A percentile compares a stretch with the other conserved stretches of the same genome.
Evolutionary conservation across 2,113 vertebrate genomes (phyloP).

Genomic region (Heptranchias perlo): DNA sequence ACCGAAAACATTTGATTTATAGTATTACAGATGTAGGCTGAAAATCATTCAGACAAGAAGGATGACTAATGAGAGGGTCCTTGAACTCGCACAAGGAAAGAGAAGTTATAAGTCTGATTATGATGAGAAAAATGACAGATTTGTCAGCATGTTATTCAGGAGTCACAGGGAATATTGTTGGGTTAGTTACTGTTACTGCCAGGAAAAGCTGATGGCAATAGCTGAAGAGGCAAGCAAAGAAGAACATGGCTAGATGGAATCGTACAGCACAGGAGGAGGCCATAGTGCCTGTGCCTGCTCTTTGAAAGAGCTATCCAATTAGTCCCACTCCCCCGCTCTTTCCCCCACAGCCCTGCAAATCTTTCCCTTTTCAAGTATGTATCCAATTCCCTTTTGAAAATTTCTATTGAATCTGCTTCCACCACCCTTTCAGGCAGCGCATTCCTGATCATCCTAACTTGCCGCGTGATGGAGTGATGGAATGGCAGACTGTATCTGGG

Average conservation of each 20-base stretch:
- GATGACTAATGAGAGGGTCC: not conserved
- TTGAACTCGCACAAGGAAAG: not conserved
- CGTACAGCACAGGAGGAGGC: not conserved
- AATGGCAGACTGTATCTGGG: not conserved
- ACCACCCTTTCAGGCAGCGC: too few species aligned
- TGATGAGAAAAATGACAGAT: not conserved
- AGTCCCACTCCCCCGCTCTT: too few species aligned
- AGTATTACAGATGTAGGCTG: not conserved
- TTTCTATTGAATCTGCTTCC: too few species aligned
- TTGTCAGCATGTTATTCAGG: too few species aligned
- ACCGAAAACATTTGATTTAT: not conserved
- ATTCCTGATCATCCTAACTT: too few species aligned
- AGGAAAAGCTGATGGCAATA: not conserved
- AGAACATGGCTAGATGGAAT: not conserved
- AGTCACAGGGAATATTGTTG: too few species aligned
- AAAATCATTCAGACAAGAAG: not conserved
- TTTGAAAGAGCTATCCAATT: not conserved
- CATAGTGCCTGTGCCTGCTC: not conserved
- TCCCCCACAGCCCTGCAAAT: too few species aligned
- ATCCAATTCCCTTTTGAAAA: too few species aligned
- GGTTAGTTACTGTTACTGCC: too few species aligned
- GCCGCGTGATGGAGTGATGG: not conserved
- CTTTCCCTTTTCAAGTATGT: too few species aligned
- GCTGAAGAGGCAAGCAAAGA: not conserved
- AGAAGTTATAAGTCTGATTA: not conserved